Conservation (phyloP, 2,113 vertebrate genomes). For the Platysteira castanea region DNA sequence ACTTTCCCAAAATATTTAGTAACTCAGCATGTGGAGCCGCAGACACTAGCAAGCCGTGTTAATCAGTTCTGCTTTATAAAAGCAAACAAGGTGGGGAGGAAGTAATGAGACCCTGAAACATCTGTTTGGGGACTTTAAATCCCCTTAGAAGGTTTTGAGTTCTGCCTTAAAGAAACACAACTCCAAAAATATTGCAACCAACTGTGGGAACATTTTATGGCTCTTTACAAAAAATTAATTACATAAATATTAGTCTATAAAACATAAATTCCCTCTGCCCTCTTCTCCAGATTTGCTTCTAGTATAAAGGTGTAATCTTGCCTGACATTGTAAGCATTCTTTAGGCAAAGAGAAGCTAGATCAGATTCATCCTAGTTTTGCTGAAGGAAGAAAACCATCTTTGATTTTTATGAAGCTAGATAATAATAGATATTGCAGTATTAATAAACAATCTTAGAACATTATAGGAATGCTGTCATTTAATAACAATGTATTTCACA, state of each 20-base stretch:
- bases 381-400: not conserved
- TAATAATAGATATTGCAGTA: not conserved
- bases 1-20: not conserved
- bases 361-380: not conserved
- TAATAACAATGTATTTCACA: not conserved
- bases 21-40: not conserved
- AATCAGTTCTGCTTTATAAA: conserved; percentile 57
- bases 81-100: conserved; percentile 64
- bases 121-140: conserved; percentile 58
- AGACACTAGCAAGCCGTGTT: not conserved
- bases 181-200: conserved; percentile 39
- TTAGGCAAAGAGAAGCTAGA: not conserved
- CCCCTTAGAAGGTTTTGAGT: conserved; percentile 63
- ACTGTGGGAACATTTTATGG: conserved; percentile 45
- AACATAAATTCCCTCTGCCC: conserved; percentile 12
- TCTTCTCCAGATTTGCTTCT: not conserved
- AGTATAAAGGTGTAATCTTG: not conserved
- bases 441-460: not conserved
- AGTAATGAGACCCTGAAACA: conserved; percentile 31
- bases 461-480: not conserved
- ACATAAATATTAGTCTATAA: conserved; percentile 28
- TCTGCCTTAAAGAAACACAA: conserved; percentile 61
- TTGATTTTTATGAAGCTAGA: not conserved
- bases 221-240: conserved; percentile 27
- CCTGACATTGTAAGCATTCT: not conserved